These are phyloP conservation scores for Ctenomys sociabilis DNA, from an alignment of 2,113 vertebrate species.

Conservation along the genomic window DNA sequence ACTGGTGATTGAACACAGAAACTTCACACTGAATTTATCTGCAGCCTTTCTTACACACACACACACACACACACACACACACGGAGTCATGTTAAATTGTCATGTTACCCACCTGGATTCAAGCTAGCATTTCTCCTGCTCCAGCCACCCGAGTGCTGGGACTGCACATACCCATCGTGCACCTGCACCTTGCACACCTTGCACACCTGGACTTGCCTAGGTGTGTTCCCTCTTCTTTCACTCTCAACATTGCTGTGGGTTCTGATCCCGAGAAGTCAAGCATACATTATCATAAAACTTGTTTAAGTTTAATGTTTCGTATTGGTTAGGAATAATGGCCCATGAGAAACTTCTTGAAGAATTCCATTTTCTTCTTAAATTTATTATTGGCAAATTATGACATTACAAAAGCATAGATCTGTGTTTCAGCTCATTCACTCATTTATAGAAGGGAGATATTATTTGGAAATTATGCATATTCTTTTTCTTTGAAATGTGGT, in stretches of 20 bases:
- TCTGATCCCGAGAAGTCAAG: background rate
- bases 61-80: background rate
- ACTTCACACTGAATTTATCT: background rate
- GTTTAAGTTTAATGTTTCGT: background rate
- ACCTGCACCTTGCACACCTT: no score
- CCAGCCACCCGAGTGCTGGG: background rate
- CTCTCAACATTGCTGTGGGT: background rate
- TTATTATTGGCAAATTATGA: background rate
- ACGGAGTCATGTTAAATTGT: background rate
- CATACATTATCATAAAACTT: background rate
- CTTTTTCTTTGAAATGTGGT: background rate
- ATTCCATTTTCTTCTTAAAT: background rate
- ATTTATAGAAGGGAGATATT: slow-evolving; percentile 23
- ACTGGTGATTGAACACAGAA: background rate
- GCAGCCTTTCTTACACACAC: background rate
- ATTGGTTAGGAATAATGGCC: background rate
- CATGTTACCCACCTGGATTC: background rate
- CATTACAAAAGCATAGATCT: slow-evolving; percentile 1
- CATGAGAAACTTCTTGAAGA: background rate
- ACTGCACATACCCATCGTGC: rapidly evolving
- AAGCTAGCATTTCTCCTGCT: background rate
- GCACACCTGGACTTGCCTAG: background rate
- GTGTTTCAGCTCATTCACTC: background rate
- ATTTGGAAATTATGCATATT: background rate
- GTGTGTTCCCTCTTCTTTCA: background rate